Base-by-base conservation (phyloP, 2,797 vertebrate species). In the Labeo calbasu region DNA sequence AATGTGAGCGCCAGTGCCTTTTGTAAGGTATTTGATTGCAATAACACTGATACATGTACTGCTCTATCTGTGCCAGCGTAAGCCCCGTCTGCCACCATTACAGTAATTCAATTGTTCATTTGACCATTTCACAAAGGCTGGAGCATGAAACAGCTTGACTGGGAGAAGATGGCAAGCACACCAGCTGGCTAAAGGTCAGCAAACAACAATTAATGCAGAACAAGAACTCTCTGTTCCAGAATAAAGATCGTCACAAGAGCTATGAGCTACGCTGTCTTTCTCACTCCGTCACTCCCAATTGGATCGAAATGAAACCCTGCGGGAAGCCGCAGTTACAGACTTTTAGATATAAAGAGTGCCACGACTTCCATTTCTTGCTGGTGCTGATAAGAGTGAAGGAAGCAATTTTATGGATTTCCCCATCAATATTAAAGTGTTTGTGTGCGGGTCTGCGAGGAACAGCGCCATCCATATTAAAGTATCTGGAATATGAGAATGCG, bases 341-440 rank as follows among this genome's bases (percentile, higher is more conserved):
- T 50, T 81, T 77, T 76, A 70, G 51, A 77, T 77, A 77, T 83
- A 83, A 83, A 83, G 21, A 77, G 75, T 43, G 55, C 78, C 57
- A 50, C 53, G 32, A 25, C 63, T 81, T 79, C 77, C 50, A 77
- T 59, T 73, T 83, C 83, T 76, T 86, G 81, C 78, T 76, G 46
- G 55, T 69, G 65, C 70, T 80, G 81, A 87, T 85, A 69, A 83
- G 59, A 68, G 21, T 65, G 63, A 55, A 28, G 72, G 50, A 68
- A 77, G 72, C 84, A 82, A 85, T 81, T 84, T 79, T 79, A 88
- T 61, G 71, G 78, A 68, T 84, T 72, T 71, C 59, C 28, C 61
- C 66, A 85, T 84, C 81, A 84, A 78, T 86, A 79, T 86, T 84
- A 72, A 79, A 84, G 51, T 83, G 73, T 83, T 83, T 83, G 51